Percentiles rank a stretch among this genome's conserved stretches.
phyloP scores from a whole-genome alignment of 2,797 vertebrate genomes.

The Chanos chanos region DNA sequence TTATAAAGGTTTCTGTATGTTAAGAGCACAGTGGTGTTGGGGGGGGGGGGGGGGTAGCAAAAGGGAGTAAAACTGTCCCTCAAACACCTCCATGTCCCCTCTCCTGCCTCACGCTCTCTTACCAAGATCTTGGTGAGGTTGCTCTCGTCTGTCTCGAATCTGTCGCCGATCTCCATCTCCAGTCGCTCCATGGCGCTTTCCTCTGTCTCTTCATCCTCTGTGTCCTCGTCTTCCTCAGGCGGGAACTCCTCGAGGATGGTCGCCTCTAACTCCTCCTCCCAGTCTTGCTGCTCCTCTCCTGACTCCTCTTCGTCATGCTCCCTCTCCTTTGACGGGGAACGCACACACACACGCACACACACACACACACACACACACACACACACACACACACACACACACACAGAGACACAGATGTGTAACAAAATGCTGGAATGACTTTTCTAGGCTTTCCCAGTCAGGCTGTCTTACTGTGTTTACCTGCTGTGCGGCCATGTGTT shows the following conservation, averaged over 20 bases:
- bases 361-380: not conserved
- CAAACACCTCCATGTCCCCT: not conserved
- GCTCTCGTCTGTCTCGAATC: conserved; percentile 72
- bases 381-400: not conserved
- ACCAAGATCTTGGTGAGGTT: conserved; percentile 73
- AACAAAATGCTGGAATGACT: not conserved
- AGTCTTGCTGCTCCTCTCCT: conserved; percentile 54
- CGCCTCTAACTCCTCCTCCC: conserved; percentile 72
- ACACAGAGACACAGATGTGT: not conserved
- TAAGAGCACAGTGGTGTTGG: too few relatives aligned
- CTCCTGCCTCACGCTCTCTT: conserved; percentile 10
- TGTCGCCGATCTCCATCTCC: conserved; percentile 76
- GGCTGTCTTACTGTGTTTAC: not conserved
- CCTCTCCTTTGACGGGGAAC: conserved; percentile 33
- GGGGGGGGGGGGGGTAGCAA: too few relatives aligned
- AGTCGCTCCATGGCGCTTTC: conserved; percentile 70
- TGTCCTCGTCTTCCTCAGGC: conserved; percentile 70
- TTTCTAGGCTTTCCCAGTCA: not conserved
- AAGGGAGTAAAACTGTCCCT: not conserved
- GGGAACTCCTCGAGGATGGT: conserved; percentile 82
- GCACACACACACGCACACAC: not conserved
- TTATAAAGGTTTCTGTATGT: too few relatives aligned
- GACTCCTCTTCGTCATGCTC: conserved; percentile 33
- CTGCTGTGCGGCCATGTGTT: conserved; percentile 69
- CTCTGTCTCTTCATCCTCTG: conserved; percentile 78